A percentile compares a stretch with the other conserved stretches of the same genome.
Evolutionary conservation across 2,797 vertebrate species (phyloP).

Genomic region (Myotis daubentonii): DNA sequence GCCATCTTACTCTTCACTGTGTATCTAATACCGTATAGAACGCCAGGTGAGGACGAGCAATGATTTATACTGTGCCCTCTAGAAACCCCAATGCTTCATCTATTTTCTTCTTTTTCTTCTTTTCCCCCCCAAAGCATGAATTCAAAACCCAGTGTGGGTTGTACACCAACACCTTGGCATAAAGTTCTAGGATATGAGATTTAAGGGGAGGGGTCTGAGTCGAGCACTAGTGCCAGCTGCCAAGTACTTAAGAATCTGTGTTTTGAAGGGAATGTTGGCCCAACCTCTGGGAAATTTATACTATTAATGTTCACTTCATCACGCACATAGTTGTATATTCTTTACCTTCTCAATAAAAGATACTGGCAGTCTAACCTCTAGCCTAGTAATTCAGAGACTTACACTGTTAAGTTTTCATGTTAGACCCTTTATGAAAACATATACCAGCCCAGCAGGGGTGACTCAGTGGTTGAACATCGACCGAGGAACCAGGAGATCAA

Average conservation of each 20-base stretch:
- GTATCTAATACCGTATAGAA: background rate
- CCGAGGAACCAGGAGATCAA: too few species aligned
- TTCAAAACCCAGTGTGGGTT: too few species aligned
- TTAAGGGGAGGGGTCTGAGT: background rate
- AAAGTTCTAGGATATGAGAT: background rate
- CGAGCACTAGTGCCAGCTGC: background rate
- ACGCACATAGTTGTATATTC: background rate
- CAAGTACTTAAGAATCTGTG: background rate
- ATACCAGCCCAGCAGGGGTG: too few species aligned
- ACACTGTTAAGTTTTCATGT: background rate
- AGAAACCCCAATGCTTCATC: background rate
- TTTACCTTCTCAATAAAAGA: background rate
- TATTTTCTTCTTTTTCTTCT: background rate
- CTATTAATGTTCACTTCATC: background rate
- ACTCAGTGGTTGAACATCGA: too few species aligned
- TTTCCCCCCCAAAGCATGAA: too few species aligned
- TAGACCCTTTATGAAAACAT: background rate
- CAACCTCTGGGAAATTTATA: background rate
- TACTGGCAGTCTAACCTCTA: background rate
- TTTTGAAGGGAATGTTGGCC: background rate
- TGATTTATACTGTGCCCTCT: background rate
- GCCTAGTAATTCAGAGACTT: background rate
- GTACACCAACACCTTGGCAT: background rate
- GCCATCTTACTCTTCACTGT: background rate
- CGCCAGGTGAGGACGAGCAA: background rate